Evolutionary conservation across 2,888 invertebrate genomes (phyloP).

Genomic region (Eugnorisma glareosa): DNA sequence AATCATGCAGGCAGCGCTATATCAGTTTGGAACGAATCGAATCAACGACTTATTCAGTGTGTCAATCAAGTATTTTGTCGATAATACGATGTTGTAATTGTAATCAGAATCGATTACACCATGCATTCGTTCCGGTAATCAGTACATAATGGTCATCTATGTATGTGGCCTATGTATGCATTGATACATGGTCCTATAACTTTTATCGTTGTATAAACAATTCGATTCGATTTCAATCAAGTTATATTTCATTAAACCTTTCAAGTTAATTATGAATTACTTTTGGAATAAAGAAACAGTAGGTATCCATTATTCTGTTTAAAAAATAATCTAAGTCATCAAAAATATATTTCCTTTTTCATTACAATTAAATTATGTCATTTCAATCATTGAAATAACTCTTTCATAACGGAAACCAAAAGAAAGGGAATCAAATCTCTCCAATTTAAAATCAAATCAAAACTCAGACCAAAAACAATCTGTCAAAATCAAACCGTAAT

Average conservation of each 20-base stretch:
- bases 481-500: conserved; percentile 65
- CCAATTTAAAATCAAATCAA: conserved; percentile 35
- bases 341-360: not conserved
- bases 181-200: not conserved
- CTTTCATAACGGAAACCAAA: conserved; percentile 17
- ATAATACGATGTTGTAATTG: conserved; percentile 42
- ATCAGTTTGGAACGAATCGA: conserved; percentile 23
- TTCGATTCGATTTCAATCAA: not conserved
- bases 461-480: conserved; percentile 37
- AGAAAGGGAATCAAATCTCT: conserved; percentile 46
- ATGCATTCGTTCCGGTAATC: conserved; percentile 48
- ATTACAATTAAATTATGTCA: not conserved
- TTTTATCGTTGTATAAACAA: not conserved
- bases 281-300: too few relatives aligned
- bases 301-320: not conserved
- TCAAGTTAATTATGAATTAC: too few relatives aligned
- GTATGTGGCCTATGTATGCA: conserved; percentile 1
- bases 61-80: conserved; percentile 36
- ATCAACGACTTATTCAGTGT: conserved; percentile 20
- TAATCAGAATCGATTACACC: conserved; percentile 31
- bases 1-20: not conserved
- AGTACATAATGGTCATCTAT: not conserved
- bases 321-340: not conserved
- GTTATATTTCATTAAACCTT: not conserved
- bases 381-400: conserved; percentile 6